A percentile compares a stretch with the other conserved stretches of the same genome.
These are phyloP conservation scores for Diprion similis DNA, from an alignment of 1,140 invertebrate species.

Conservation along the genomic window DNA sequence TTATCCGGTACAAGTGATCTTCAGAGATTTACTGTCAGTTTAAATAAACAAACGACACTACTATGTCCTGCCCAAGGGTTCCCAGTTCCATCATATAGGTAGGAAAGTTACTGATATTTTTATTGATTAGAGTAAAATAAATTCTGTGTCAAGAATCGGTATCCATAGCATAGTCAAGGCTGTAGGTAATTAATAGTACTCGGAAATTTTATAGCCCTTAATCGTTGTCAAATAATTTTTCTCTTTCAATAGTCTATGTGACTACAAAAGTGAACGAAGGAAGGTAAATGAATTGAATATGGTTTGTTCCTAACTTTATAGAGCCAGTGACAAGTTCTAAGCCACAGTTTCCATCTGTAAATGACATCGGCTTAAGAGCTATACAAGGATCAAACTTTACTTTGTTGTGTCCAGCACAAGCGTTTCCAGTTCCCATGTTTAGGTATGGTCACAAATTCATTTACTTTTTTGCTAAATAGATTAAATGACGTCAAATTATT, in stretches of 20 bases:
- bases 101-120: constrained; percentile 36
- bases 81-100: constrained; percentile 66
- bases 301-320: constrained; percentile 31
- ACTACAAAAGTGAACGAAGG: background rate
- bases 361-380: constrained; percentile 46
- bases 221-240: too few species aligned
- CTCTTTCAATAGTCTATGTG: too few species aligned
- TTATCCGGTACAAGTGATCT: constrained; percentile 55
- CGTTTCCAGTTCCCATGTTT: constrained; percentile 69
- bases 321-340: constrained; percentile 49
- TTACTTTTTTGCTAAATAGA: background rate
- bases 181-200: too few species aligned
- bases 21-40: constrained; percentile 46
- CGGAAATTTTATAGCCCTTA: too few species aligned
- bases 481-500: background rate
- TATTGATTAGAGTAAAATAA: too few species aligned
- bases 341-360: constrained; percentile 49
- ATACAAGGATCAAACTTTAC: constrained; percentile 58
- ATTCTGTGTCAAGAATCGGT: too few species aligned
- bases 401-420: constrained; percentile 69
- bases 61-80: constrained; percentile 68
- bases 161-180: too few species aligned
- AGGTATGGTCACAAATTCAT: constrained; percentile 56
- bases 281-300: constrained; percentile 6
- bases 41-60: constrained; percentile 55